Percentiles rank a stretch among this genome's conserved stretches.
These are phyloP conservation scores for Cataglyphis cursor DNA, from an alignment of 2,888 invertebrate genomes.

Conservation along the genomic window DNA sequence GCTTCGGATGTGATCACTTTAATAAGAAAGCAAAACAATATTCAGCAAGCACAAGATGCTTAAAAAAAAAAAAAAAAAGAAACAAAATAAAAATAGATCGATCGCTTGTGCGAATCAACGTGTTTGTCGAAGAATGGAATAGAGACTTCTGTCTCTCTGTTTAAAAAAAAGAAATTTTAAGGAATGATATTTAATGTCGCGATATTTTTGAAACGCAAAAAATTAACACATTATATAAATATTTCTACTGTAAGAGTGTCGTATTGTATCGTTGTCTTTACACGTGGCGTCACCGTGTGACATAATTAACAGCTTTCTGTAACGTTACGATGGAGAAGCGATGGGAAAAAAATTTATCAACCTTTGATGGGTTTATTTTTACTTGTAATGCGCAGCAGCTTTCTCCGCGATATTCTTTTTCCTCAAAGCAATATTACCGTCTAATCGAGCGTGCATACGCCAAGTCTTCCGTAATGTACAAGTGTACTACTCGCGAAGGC, in stretches of 20 bases:
- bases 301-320: constrained; percentile 54
- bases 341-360: constrained; percentile 50
- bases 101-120: constrained; percentile 5
- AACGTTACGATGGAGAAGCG: constrained; percentile 33
- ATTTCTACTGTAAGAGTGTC: background rate
- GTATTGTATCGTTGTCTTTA: constrained; percentile 22
- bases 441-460: constrained; percentile 34
- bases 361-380: constrained; percentile 54
- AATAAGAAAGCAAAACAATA: constrained; percentile 43
- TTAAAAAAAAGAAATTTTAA: background rate
- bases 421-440: constrained; percentile 23
- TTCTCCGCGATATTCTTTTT: constrained; percentile 55
- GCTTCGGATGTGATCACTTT: constrained; percentile 28
- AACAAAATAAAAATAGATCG: constrained; percentile 32
- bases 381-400: constrained; percentile 51
- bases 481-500: constrained; percentile 37
- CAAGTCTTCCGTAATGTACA: constrained; percentile 16
- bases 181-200: background rate
- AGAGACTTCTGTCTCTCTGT: background rate
- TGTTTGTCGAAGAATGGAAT: background rate
- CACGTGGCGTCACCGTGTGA: constrained; percentile 33
- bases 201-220: background rate
- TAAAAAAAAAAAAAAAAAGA: constrained; percentile 3
- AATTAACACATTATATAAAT: background rate
- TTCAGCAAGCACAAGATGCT: constrained; percentile 5